Conservation (phyloP, 2,888 invertebrate species). For the Scaptomyza cyrtandrae region DNA sequence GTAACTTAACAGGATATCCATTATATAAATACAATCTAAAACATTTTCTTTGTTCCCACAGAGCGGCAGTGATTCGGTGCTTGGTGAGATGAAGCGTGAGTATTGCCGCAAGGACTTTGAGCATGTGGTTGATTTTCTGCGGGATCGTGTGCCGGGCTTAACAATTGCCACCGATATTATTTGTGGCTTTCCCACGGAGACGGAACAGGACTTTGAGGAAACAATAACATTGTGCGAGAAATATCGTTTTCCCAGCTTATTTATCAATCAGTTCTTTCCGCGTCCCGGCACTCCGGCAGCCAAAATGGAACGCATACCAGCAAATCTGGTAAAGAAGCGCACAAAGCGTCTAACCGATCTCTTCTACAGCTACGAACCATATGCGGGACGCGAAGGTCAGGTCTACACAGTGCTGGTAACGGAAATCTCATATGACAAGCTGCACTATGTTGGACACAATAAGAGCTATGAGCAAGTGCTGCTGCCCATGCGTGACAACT, state of each 20-base stretch:
- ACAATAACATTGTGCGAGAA: conserved; percentile 93
- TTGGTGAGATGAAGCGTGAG: conserved; percentile 98
- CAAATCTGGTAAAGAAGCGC: conserved; percentile 94
- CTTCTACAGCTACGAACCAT: conserved; percentile 95
- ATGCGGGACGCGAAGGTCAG: conserved; percentile 87
- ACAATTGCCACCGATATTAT: conserved; percentile 99
- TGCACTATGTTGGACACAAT: conserved; percentile 97
- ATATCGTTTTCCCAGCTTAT: conserved; percentile 96
- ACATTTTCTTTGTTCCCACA: neutral
- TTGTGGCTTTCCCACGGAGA: conserved; percentile 99
- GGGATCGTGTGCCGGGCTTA: conserved; percentile 92
- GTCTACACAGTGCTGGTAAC: conserved; percentile 93
- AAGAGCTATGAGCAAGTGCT: conserved; percentile 97
- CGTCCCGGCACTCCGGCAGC: conserved; percentile 98
- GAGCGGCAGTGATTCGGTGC: conserved; percentile 97
- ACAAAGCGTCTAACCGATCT: conserved; percentile 95
- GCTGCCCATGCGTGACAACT: conserved; percentile 90
- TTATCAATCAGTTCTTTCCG: conserved; percentile 99
- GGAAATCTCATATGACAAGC: conserved; percentile 95
- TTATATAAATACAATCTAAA: too few species aligned
- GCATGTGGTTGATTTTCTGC: conserved; percentile 93
- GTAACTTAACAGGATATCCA: neutral
- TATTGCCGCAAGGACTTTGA: conserved; percentile 96
- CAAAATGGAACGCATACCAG: conserved; percentile 92
- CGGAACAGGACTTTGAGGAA: conserved; percentile 93